Evolutionary conservation across 2,113 vertebrate species (phyloP).

Genomic region (Silurus meridionalis): DNA sequence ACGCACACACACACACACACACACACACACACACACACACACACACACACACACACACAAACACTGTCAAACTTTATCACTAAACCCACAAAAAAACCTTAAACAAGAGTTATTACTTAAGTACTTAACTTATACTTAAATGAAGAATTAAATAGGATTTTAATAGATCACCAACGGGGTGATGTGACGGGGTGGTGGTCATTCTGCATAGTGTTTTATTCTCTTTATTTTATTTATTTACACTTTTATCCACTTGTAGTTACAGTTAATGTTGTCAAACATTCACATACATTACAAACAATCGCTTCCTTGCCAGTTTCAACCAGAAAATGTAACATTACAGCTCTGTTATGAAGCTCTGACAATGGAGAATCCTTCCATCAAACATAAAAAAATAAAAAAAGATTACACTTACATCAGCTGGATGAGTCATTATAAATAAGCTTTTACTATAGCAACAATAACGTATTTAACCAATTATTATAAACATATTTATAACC

Average conservation of each 20-base stretch:
- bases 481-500: neutral
- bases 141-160: too few relatives aligned
- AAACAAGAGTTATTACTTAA: neutral
- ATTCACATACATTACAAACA: too few relatives aligned
- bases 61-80: neutral
- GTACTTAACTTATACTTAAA: too few relatives aligned
- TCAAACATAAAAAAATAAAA: neutral
- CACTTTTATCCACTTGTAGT: neutral
- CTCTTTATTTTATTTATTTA: neutral
- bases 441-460: neutral
- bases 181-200: neutral
- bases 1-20: neutral
- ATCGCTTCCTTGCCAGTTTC: neutral
- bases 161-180: neutral
- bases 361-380: neutral
- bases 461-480: neutral
- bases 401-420: neutral
- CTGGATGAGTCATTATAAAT: neutral
- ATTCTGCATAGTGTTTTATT: neutral
- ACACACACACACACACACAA: neutral
- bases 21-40: neutral
- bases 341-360: neutral
- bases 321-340: neutral
- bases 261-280: neutral
- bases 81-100: neutral